Percentiles rank a stretch among this genome's conserved stretches.
Conservation (phyloP, 2,797 vertebrate species). For the Hephaestus fuliginosus region DNA sequence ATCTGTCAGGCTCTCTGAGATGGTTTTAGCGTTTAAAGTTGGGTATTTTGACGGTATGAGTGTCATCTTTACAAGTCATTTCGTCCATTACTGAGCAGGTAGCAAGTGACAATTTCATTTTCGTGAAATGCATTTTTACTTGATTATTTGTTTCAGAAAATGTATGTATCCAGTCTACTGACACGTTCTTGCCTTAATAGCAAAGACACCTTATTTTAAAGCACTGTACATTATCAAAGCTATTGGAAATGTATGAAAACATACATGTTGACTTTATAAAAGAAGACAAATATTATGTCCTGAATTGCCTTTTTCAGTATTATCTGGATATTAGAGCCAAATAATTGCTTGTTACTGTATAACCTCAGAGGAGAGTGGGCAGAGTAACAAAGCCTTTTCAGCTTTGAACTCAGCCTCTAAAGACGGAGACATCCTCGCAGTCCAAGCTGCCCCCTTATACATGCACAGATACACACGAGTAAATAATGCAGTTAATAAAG, state of each 20-base stretch:
- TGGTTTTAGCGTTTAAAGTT: constrained; percentile 58
- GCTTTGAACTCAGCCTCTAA: background rate
- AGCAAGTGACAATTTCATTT: background rate
- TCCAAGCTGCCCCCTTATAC: constrained; percentile 28
- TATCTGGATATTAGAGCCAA: constrained; percentile 7
- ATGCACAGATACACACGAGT: constrained; percentile 30
- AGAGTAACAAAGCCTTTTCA: background rate
- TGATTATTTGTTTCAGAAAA: background rate
- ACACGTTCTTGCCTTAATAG: background rate
- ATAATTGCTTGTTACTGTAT: constrained; percentile 31
- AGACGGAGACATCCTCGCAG: constrained; percentile 1
- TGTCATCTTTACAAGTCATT: constrained; percentile 12
- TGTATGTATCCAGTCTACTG: no score
- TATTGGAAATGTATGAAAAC: background rate
- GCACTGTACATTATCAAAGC: background rate
- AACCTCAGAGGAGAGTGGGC: background rate
- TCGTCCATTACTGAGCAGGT: background rate
- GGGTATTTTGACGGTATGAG: constrained; percentile 30
- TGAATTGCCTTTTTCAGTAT: background rate
- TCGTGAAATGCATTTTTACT: background rate
- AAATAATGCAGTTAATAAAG: constrained; percentile 75
- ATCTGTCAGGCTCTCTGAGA: constrained; percentile 44
- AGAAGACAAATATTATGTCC: background rate
- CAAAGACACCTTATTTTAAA: background rate
- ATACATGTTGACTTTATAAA: background rate